Evolutionary conservation across 2,113 vertebrate species (phyloP), one percentile per base, ranked within the genome.

Genomic region (Marcusenius ussheri): DNA sequence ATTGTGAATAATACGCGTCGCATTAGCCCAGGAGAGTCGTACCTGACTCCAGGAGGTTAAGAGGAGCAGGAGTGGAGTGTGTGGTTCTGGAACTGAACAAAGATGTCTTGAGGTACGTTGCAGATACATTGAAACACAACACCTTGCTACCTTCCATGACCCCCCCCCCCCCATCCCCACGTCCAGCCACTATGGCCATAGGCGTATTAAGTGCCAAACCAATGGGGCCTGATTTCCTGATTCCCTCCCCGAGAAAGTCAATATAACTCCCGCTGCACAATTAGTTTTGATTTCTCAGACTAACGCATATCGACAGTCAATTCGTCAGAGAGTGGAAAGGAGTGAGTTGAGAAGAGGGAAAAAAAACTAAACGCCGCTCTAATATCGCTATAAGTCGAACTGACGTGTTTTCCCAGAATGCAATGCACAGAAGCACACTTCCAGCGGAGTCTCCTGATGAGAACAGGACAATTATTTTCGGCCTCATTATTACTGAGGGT

Each of bases 241-340:
- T 94, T 94, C 93, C 92, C 93, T 94, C 94, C 88, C 93, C 90
- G 93, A 93, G 94, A 95, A 96, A 96, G 96, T 94, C 94, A 93
- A 95, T 95, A 94, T 92, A 93, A 93, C 91, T 92, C 95, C 94
- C 93, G 93, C 94, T 93, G 93, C 93, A 96, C 94, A 92, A 95
- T 96, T 96, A 95, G 95, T 96, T 96, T 96, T 96, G 95, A 95
- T 94, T 96, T 95, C 94, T 94, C 95, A 96, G 95, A 92, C 96
- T 96, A 96, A 96, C 95, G 96, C 94, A 94, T 94, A 95, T 93
- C 96, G 96, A 96, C 95, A 94, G 94, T 94, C 94, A 94, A 94
- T 95, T 95, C 95, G 94, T 95, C 94, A 93, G 95, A 94, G 96
- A 92, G 93, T 56, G 50, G 85, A 35, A 53, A 93, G 94, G 95